These are phyloP conservation scores for Tetranychus cinnabarinus DNA, from an alignment of 1,140 invertebrate species.

Conservation along the genomic window DNA sequence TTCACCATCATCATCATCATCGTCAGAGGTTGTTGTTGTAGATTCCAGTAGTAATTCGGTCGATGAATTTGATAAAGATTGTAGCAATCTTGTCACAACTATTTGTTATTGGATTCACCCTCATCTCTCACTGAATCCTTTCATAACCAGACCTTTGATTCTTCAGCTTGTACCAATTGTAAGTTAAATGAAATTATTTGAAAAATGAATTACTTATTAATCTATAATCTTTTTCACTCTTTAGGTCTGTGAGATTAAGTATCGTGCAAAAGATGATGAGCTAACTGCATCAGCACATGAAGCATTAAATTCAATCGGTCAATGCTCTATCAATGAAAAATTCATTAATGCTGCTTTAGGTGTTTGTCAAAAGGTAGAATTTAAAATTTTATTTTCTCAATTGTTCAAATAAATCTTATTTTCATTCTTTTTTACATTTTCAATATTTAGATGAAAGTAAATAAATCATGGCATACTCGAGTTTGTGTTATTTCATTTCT, in stretches of 20 bases:
- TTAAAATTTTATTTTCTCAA: not conserved
- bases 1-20: not conserved
- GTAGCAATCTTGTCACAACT: constrained; percentile 18
- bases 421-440: no score
- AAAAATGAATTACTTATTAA: not conserved
- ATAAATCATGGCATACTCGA: constrained; percentile 48
- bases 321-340: constrained; percentile 19
- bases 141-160: constrained; percentile 27
- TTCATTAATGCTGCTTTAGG: constrained; percentile 10
- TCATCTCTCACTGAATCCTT: constrained; percentile 23
- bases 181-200: constrained; percentile 13
- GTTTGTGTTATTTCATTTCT: constrained; percentile 44
- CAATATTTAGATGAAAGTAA: constrained; percentile 16
- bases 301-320: constrained; percentile 36
- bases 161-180: constrained; percentile 31
- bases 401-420: not conserved
- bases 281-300: constrained; percentile 37
- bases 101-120: constrained; percentile 31
- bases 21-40: not conserved
- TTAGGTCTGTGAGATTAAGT: constrained; percentile 44
- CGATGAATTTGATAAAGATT: constrained; percentile 1
- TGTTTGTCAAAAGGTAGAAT: constrained; percentile 6
- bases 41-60: not conserved
- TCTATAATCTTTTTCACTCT: constrained; percentile 25
- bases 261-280: constrained; percentile 50